Percentiles rank a stretch among this genome's conserved stretches.
Conservation (phyloP, 1,140 invertebrate genomes). For the Lineus longissimus region DNA sequence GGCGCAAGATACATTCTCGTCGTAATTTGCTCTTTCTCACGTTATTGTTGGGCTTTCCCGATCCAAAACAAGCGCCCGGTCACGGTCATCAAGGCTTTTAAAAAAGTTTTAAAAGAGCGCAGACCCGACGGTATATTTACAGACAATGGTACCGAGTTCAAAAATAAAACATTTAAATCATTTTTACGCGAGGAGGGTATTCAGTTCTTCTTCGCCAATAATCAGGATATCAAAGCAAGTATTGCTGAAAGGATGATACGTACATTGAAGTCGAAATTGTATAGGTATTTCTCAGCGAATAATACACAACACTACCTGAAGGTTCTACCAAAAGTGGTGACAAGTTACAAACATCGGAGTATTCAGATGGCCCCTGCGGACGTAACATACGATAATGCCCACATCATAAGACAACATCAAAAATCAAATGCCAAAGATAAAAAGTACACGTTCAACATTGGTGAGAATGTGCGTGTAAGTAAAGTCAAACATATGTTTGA, state of each 20-base stretch:
- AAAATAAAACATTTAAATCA: background rate
- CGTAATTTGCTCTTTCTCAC: background rate
- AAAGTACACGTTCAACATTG: background rate
- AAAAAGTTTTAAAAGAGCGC: background rate
- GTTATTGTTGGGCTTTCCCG: background rate
- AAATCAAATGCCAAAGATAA: background rate
- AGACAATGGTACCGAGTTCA: background rate
- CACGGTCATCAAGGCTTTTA: background rate
- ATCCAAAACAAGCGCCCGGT: background rate
- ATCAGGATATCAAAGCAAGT: background rate
- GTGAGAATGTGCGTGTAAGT: background rate
- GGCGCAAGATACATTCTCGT: background rate
- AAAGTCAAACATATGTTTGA: background rate
- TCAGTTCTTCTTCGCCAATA: background rate
- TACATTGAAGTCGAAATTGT: background rate
- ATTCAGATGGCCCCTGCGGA: conserved; percentile 1
- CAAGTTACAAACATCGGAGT: background rate
- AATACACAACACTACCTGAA: background rate
- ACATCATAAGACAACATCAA: background rate
- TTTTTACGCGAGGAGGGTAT: background rate
- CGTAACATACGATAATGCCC: background rate
- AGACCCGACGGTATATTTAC: background rate
- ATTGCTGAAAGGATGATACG: conserved; percentile 1
- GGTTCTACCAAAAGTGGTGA: background rate
- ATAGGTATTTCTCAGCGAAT: background rate